These are phyloP conservation scores for Brachirus orientalis DNA, from an alignment of 2,113 vertebrate species.

Conservation along the genomic window DNA sequence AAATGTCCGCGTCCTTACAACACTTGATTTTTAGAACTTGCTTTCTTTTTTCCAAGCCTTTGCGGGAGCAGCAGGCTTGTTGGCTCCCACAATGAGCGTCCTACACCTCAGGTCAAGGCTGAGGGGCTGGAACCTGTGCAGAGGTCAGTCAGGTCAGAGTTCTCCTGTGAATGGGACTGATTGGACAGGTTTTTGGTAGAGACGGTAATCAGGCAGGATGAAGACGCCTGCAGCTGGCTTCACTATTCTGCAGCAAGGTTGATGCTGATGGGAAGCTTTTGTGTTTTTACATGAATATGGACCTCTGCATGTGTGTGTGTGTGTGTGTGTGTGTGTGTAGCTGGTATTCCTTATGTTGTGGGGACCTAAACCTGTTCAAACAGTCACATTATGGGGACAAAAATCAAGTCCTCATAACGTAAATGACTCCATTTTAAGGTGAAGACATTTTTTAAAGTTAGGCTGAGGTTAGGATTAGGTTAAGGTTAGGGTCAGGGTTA, in stretches of 20 bases:
- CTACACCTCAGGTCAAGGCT: conserved; percentile 78
- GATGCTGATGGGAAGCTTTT: conserved; percentile 25
- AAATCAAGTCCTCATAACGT: too few species aligned
- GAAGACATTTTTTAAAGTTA: too few species aligned
- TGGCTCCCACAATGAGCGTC: conserved; percentile 44
- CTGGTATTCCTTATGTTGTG: too few species aligned
- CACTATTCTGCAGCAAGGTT: too few species aligned
- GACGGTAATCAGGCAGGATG: conserved; percentile 69
- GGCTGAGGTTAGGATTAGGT: too few species aligned
- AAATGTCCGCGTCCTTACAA: conserved; percentile 45
- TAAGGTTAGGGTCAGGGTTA: too few species aligned
- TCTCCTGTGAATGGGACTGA: conserved; percentile 72
- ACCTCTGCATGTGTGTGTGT: conserved; percentile 15
- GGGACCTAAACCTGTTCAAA: too few species aligned
- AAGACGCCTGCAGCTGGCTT: conserved; percentile 71
- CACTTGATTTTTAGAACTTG: conserved; percentile 79
- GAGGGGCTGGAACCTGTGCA: conserved; percentile 53
- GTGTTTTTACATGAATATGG: conserved; percentile 32
- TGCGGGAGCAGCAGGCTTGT: conserved; percentile 33
- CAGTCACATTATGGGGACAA: too few species aligned
- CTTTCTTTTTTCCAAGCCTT: conserved; percentile 46
- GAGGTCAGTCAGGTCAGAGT: conserved; percentile 57
- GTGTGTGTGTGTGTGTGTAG: not conserved
- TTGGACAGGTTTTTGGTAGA: conserved; percentile 71
- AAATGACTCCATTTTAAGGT: too few species aligned